phyloP scores from a whole-genome alignment of 2,888 invertebrate species.

The Agrotis exclamationis region DNA sequence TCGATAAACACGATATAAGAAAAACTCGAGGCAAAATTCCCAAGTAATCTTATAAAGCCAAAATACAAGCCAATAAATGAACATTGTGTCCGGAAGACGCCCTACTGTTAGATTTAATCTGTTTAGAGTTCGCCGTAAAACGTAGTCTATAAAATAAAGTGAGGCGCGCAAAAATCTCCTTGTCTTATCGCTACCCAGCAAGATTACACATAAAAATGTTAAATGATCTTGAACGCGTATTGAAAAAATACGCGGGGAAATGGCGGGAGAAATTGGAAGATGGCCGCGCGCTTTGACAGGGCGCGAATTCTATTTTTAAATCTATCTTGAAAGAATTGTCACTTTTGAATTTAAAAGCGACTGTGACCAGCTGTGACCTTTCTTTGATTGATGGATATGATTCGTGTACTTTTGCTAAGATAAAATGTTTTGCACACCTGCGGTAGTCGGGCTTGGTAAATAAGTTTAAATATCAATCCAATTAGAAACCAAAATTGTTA shows the following conservation, averaged over 20 bases:
- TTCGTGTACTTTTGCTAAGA: not conserved
- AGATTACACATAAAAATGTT: conserved; percentile 91
- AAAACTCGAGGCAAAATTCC: conserved; percentile 45
- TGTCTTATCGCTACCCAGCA: conserved; percentile 87
- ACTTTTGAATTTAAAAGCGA: not conserved
- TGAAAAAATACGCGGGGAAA: conserved; percentile 88
- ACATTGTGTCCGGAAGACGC: conserved; percentile 75
- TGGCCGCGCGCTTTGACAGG: conserved; percentile 44
- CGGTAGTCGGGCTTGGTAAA: not conserved
- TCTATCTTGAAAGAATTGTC: no score
- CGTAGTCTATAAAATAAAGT: conserved; percentile 89
- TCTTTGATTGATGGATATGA: not conserved
- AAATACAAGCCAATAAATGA: conserved; percentile 82
- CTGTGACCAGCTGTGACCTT: not conserved
- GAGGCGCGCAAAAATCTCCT: conserved; percentile 86
- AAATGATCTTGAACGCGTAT: conserved; percentile 90
- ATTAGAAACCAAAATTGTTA: not conserved
- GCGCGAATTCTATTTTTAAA: conserved; percentile 58
- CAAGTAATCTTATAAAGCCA: conserved; percentile 75
- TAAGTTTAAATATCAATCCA: no score
- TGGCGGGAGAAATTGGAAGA: conserved; percentile 81
- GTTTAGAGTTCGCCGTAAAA: conserved; percentile 87
- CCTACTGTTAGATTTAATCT: conserved; percentile 89
- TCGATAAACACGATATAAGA: conserved; percentile 48
- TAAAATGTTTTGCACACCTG: not conserved